Evolutionary conservation across 2,888 invertebrate genomes (phyloP), one percentile per base, ranked within the genome.

Genomic region (Dorcus parallelipipedus): DNA sequence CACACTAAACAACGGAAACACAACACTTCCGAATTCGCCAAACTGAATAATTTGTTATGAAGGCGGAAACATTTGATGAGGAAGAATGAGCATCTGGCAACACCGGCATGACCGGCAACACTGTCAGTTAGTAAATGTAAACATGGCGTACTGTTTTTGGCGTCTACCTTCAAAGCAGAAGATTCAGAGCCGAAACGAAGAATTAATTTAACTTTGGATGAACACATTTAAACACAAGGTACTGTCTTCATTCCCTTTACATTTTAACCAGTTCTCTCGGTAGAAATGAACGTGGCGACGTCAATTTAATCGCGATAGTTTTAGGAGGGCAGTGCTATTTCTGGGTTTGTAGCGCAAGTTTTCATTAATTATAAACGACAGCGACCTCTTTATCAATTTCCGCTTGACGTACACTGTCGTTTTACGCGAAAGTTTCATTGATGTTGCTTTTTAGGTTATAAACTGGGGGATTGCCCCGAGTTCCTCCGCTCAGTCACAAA

Each of bases 131-230:
- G 54, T 59, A 58, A 60, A 54, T 61, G 72, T 76, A 76, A 77
- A 77, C 75, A 79, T 79, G 78, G 78, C 77, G 76, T 69, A 71
- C 68, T 71, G 70, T 72, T 74, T 73, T 72, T 71, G 73, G 74
- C 74, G 76, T 75, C 72, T 53, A 54, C 48, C 26, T 33, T 33
- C 26, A 33, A 33, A 3, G 26, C 26, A 33, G 26, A 33, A 33
- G 26, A 33, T 33, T 33, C 6, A 42, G 42, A 42, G 42, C 8
- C 6, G 7, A 33, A 33, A 33, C 26, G 26, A 5, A 33, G 26
- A 4, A 4, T 33, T 33, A 1, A 42, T 10, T 42, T 42, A 42
- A 17, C 9, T 4, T 14, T 42, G 42, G 10, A 42, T 33, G 26
- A 33, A 33, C 26, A 33, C 26, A 6, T 33, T 33, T 33, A 33